Evolutionary conservation across 2,888 invertebrate species (phyloP), one percentile per base, ranked within the genome.

Genomic region (Drosophila bunnanda): DNA sequence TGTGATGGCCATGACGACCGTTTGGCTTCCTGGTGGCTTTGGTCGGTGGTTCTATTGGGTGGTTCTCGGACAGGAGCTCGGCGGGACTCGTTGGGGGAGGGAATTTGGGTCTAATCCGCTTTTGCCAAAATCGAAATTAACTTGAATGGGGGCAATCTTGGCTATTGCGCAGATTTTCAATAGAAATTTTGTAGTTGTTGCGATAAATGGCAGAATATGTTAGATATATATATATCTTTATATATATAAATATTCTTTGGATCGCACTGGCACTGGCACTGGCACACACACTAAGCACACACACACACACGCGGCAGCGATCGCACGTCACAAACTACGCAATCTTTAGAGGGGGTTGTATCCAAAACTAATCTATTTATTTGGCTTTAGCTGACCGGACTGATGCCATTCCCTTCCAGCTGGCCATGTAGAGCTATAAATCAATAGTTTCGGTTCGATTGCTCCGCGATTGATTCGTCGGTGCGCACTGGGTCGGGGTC

Each of bases 321-420:
- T 62, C 79, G 56, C 77, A 50, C 76, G 89, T 86, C 89, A 86
- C 83, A 72, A 66, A 85, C 66, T 82, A 73, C 59, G 65, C 55
- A 73, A 44, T 50, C 6, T 38, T 44, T 13, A 25, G 25, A 9
- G 80, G 64, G 74, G 62, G 61, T 56, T 34, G 50, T 52, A 52
- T 69, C 76, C 67, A 73, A 82, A 88, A 88, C 83, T 83, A 83
- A 88, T 83, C 80, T 83, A 83, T 83, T 83, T 83, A 83, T 88
- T 86, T 81, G 50, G 78, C 84, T 71, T 86, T 74, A 38, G 78
- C 80, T 71, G 79, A 71, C 70, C 71, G 70, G 60, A 64, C 39
- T 20, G 76, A 70, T 62, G 76, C 78, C 80, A 75, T 75, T 80
- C 75, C 86, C 82, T 28, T 64, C 64, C 48, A 64, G 64, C 64